Evolutionary conservation across 2,113 vertebrate genomes (phyloP).

Genomic region (Emberiza fucata): DNA sequence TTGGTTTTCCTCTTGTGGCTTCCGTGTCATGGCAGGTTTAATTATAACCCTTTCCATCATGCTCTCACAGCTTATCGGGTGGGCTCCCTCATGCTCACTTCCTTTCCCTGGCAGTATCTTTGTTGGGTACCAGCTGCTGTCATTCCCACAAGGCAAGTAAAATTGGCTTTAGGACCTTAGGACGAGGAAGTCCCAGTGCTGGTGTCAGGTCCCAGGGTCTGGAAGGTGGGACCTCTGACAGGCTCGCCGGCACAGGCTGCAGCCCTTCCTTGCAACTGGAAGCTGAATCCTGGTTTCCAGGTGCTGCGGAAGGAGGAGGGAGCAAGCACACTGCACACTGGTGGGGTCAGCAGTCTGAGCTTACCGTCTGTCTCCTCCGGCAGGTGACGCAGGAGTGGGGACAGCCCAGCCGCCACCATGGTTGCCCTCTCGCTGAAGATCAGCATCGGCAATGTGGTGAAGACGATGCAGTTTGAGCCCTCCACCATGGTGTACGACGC

Average conservation of each 20-base stretch:
- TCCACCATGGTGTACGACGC: conserved; percentile 97
- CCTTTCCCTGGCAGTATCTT: not conserved
- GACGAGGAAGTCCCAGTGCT: not conserved
- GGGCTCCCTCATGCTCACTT: not conserved
- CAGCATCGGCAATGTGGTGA: conserved; percentile 95
- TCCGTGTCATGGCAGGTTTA: conserved; percentile 24
- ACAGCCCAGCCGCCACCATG: conserved; percentile 80
- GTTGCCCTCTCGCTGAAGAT: conserved; percentile 98
- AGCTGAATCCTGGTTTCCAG: fast-evolving
- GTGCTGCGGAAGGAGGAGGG: not conserved
- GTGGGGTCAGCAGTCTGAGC: not conserved
- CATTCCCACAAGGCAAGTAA: not conserved
- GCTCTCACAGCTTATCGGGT: not conserved
- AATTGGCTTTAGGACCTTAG: not conserved
- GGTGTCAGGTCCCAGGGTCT: not conserved
- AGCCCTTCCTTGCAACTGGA: not conserved
- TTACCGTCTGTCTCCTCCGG: not conserved
- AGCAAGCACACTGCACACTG: fast-evolving
- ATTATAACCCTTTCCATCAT: not conserved
- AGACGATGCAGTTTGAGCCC: conserved; percentile 99
- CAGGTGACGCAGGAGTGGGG: conserved; percentile 58
- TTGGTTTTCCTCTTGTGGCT: conserved; percentile 52
- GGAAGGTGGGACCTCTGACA: not conserved
- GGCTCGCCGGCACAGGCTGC: fast-evolving
- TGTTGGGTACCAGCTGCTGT: not conserved